A percentile compares a stretch with the other conserved stretches of the same genome.
phyloP scores from a whole-genome alignment of 2,888 invertebrate species.

The Homarus gammarus region DNA sequence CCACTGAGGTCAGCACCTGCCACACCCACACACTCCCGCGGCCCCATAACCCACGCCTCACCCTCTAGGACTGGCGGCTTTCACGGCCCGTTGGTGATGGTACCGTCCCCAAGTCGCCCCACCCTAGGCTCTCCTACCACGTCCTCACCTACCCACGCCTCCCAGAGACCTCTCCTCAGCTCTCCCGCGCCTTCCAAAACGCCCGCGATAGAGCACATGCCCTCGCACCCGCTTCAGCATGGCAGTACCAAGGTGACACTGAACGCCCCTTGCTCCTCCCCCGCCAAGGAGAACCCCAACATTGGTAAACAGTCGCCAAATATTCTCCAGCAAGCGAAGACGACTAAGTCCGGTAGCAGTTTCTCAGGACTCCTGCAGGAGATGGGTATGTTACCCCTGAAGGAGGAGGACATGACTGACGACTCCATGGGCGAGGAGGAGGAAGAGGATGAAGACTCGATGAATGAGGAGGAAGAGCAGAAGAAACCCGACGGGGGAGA shows the following conservation, averaged over 20 bases:
- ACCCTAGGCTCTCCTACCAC: not conserved
- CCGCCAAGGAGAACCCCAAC: conserved; percentile 43
- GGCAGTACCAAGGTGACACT: not conserved
- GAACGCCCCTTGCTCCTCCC: conserved; percentile 15
- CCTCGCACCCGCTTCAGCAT: not conserved
- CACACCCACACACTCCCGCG: conserved; percentile 1
- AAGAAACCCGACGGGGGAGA: not conserved
- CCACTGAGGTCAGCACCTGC: not conserved
- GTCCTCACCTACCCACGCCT: not conserved
- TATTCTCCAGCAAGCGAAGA: not conserved
- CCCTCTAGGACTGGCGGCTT: not conserved
- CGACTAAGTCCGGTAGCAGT: not conserved
- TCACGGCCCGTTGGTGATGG: conserved; percentile 2
- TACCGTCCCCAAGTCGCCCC: not conserved
- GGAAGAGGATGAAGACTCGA: conserved; percentile 22
- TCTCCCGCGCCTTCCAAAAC: not conserved
- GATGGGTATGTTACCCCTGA: conserved; percentile 49
- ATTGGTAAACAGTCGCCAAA: conserved; percentile 13
- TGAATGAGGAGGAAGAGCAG: not conserved
- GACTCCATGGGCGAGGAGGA: conserved; percentile 53
- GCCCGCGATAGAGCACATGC: not conserved
- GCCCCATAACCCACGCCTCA: conserved; percentile 14
- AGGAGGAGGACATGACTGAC: conserved; percentile 50
- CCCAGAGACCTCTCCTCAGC: not conserved
- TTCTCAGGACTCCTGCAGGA: conserved; percentile 54